Conservation (phyloP, 2,797 vertebrate species). For the Philypnodon macrostomus region DNA sequence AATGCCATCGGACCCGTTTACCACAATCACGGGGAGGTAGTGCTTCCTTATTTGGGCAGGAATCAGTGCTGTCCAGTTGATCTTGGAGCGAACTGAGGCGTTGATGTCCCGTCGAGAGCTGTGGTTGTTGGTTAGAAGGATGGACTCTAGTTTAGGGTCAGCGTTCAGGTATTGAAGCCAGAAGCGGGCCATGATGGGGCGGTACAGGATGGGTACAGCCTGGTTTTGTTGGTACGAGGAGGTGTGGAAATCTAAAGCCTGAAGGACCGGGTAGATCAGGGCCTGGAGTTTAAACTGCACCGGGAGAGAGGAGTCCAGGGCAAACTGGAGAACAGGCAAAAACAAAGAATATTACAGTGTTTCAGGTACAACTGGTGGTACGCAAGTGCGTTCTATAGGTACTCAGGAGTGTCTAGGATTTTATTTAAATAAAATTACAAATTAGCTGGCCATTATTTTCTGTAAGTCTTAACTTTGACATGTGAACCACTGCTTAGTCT, state of each 20-base stretch:
- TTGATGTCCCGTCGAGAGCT: slow-evolving; percentile 78
- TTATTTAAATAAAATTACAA: too few species aligned
- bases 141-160: slow-evolving; percentile 70
- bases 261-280: slow-evolving; percentile 91
- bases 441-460: too few species aligned
- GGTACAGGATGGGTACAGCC: slow-evolving; percentile 83
- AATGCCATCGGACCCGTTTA: slow-evolving; percentile 71
- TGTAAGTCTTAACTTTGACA: too few species aligned
- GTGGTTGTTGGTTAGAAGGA: slow-evolving; percentile 89
- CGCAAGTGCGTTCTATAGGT: not conserved
- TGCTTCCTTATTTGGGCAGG: slow-evolving; percentile 76
- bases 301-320: slow-evolving; percentile 67
- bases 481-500: too few species aligned
- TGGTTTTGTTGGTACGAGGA: slow-evolving; percentile 93
- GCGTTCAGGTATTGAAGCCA: slow-evolving; percentile 92
- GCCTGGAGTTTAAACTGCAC: slow-evolving; percentile 86
- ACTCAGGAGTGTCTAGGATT: too few species aligned
- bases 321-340: slow-evolving; percentile 72
- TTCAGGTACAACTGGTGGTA: too few species aligned
- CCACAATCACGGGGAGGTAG: slow-evolving; percentile 78
- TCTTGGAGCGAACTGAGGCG: slow-evolving; percentile 58
- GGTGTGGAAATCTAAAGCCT: slow-evolving; percentile 92
- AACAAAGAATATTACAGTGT: not conserved
- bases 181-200: slow-evolving; percentile 82
- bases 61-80: slow-evolving; percentile 86